Base-by-base conservation (phyloP, 2,888 invertebrate species). In the Morinoia aosen region DNA sequence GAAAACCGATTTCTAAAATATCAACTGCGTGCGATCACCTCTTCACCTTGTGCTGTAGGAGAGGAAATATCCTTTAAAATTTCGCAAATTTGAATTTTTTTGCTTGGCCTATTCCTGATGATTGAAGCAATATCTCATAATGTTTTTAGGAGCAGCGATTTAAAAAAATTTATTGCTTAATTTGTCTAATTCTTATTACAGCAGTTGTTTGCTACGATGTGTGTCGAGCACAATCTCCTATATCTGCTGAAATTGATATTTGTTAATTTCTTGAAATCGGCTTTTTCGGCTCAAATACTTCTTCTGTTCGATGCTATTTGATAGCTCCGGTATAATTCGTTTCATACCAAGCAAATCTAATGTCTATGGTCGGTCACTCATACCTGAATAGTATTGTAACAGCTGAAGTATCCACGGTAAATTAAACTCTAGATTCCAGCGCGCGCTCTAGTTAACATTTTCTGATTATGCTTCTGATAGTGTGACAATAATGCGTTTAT, bases 401-500 rank as follows among this genome's bases (percentile, higher is more conserved):
- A 16, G 90, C 19, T 90, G 90, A 76, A 16, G 76, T 76, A 76
- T 76, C 76, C 76, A 76, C 10, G 33, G 76, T 33, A 25, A 39
- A 19, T 90, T 40, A 39, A 48, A 39, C 90, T 90, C 90, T 11
- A 39, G 90, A 2, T 48, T 90, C 40, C 14, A 90, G 39, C 14
- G 90, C 40, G 39, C 5, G 39, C 90, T 90, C 90, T 39, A 48
- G 19, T 40, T 14, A 90, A 90, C 90, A 48, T 39, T 48, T 39
- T 19, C 14, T 4, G 90, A 90, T 16, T 90, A 90, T 90, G 90
- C 40, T 90, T 39, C 48, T 90, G 40, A 40, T 90, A 90, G 90
- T 33, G 57, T 57, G 93, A 93, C 93, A 93, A 93, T 93, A 93
- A 93, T 93, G 93, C 93, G 57, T 48, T 57, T 93, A 93, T 57